Evolutionary conservation across 2,888 invertebrate species (phyloP).

Genomic region (Bellardia pandia): DNA sequence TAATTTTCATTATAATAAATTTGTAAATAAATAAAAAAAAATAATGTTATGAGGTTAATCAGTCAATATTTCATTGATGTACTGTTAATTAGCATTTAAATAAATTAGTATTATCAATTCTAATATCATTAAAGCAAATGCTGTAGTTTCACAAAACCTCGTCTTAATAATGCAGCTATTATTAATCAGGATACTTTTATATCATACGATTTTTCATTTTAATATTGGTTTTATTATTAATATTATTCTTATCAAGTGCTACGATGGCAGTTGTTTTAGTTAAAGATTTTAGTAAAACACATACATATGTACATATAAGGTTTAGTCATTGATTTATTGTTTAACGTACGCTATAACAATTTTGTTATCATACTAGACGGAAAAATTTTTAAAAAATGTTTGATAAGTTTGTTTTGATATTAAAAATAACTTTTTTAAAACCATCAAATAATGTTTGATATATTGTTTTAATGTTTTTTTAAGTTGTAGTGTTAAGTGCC

Average conservation of each 20-base stretch:
- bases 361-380: not conserved
- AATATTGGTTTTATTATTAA: not conserved
- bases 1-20: too few species aligned
- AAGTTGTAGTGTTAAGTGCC: too few species aligned
- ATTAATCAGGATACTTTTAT: not conserved
- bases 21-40: too few species aligned
- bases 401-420: not conserved
- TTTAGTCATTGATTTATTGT: constrained; percentile 6
- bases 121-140: not conserved
- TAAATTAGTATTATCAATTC: not conserved
- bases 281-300: not conserved
- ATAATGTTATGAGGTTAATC: too few species aligned
- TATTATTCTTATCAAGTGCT: too few species aligned
- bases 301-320: not conserved
- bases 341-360: not conserved
- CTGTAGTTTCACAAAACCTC: not conserved
- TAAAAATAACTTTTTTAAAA: not conserved
- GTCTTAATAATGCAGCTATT: not conserved
- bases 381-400: not conserved
- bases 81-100: too few species aligned
- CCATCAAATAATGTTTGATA: not conserved
- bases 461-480: too few species aligned
- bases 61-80: too few species aligned
- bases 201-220: not conserved
- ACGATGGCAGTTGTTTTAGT: not conserved